Evolutionary conservation across 2,797 vertebrate species (phyloP).

Genomic region (Pterois miles): DNA sequence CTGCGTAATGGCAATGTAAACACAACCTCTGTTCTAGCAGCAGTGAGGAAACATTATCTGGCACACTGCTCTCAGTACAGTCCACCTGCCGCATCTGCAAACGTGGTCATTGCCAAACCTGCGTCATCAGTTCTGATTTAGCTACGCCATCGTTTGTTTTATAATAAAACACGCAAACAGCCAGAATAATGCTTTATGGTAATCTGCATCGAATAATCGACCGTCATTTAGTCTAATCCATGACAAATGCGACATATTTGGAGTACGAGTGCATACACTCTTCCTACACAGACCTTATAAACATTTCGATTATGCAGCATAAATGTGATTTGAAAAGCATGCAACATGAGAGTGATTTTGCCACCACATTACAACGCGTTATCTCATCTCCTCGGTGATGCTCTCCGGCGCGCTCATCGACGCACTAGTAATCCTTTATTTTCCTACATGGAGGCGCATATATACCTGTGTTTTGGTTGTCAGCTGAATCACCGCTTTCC

Average conservation of each 20-base stretch:
- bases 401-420: constrained; percentile 35
- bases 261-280: not conserved
- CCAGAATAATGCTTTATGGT: not conserved
- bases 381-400: constrained; percentile 65
- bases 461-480: constrained; percentile 97
- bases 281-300: not conserved
- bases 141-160: constrained; percentile 38
- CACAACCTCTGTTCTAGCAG: constrained; percentile 40
- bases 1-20: constrained; percentile 62
- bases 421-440: not conserved
- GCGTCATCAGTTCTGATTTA: constrained; percentile 63
- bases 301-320: not conserved
- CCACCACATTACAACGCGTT: constrained; percentile 7
- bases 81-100: constrained; percentile 78
- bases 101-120: constrained; percentile 30
- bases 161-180: not conserved
- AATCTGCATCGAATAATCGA: constrained; percentile 10
- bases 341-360: not conserved
- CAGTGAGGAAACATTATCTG: constrained; percentile 36
- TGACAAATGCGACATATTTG: not conserved
- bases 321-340: not conserved
- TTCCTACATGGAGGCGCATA: not conserved
- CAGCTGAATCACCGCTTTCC: constrained; percentile 97
- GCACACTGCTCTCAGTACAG: constrained; percentile 32
- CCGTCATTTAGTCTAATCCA: not conserved